Conservation (phyloP, 2,888 invertebrate genomes). For the Drosophila mulleri region DNA sequence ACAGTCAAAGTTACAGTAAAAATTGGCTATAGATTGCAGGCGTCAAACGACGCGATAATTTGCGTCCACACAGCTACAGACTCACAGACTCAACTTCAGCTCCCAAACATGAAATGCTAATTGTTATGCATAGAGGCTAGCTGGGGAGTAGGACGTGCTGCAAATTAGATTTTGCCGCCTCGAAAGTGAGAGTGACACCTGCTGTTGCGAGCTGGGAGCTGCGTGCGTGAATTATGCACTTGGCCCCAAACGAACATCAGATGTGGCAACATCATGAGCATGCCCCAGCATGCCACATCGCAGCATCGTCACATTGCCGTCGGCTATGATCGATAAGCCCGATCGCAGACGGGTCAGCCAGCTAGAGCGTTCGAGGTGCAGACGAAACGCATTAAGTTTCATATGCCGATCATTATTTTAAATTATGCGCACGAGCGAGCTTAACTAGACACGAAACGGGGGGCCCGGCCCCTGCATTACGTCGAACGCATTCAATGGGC, state of each 20-base stretch:
- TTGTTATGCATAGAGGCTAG: slow-evolving; percentile 72
- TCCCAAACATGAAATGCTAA: slow-evolving; percentile 62
- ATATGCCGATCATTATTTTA: slow-evolving; percentile 78
- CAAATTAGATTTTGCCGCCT: slow-evolving; percentile 57
- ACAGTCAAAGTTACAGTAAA: slow-evolving; percentile 38
- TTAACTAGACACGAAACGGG: slow-evolving; percentile 8
- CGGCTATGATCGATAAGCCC: slow-evolving; percentile 71
- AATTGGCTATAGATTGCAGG: slow-evolving; percentile 57
- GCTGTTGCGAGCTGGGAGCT: slow-evolving; percentile 47
- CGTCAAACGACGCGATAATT: slow-evolving; percentile 62
- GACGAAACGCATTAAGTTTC: slow-evolving; percentile 79
- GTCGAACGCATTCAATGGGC: slow-evolving; percentile 65
- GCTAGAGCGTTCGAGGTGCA: slow-evolving; percentile 29
- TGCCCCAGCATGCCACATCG: slow-evolving; percentile 29
- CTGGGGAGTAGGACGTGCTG: slow-evolving; percentile 27
- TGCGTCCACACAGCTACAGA: slow-evolving; percentile 32
- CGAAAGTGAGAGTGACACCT: slow-evolving; percentile 76
- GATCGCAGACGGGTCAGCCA: slow-evolving; percentile 38
- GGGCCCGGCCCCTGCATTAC: slow-evolving; percentile 32
- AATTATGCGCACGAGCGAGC: slow-evolving; percentile 79
- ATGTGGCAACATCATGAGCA: slow-evolving; percentile 59
- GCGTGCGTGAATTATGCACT: slow-evolving; percentile 60
- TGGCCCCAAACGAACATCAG: slow-evolving; percentile 39
- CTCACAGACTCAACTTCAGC: slow-evolving; percentile 1
- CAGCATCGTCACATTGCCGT: slow-evolving; percentile 18